Evolutionary conservation across 2,113 vertebrate genomes (phyloP).

Genomic region (Lathamus discolor): DNA sequence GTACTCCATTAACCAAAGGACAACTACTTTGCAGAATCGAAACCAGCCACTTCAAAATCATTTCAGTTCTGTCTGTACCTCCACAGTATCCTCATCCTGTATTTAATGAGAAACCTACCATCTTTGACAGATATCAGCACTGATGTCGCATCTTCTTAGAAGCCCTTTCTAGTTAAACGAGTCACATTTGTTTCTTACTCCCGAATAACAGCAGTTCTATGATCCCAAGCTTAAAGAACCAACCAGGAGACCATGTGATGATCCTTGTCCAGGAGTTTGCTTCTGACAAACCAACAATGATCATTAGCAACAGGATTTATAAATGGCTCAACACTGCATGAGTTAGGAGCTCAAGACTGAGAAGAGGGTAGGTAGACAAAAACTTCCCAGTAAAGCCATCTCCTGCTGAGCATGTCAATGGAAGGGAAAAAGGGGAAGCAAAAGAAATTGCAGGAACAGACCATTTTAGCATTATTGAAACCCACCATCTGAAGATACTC

Average conservation of each 20-base stretch:
- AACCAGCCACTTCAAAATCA: neutral
- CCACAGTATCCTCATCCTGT: neutral
- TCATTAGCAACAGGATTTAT: neutral
- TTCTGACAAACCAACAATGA: neutral
- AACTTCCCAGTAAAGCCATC: neutral
- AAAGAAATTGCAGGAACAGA: neutral
- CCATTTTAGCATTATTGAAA: neutral
- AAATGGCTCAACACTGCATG: neutral
- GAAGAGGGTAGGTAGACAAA: neutral
- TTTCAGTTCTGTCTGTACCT: neutral
- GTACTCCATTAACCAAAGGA: neutral
- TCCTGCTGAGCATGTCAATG: neutral
- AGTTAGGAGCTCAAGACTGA: neutral
- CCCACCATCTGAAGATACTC: neutral
- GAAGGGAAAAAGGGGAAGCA: neutral
- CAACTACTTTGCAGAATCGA: neutral
- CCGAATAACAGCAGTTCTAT: neutral
- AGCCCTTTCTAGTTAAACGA: neutral
- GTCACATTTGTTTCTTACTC: neutral
- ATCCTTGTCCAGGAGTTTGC: neutral
- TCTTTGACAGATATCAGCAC: neutral
- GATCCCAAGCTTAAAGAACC: neutral
- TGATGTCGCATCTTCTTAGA: neutral
- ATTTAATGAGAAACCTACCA: neutral
- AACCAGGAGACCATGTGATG: neutral